phyloP scores from a whole-genome alignment of 2,888 invertebrate species.

The Colletes collaris region DNA sequence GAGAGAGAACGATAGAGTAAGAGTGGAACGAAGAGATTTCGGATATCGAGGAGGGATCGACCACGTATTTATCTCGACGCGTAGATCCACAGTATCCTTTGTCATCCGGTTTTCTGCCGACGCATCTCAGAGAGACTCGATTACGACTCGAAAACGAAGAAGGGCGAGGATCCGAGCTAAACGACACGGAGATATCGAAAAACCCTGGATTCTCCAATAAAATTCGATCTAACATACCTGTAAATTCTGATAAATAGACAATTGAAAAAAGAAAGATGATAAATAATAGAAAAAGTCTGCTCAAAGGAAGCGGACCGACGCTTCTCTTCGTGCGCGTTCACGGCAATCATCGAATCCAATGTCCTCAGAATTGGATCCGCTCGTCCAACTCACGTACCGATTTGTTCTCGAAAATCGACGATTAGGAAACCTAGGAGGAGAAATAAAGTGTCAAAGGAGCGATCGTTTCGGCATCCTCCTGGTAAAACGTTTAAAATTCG shows the following conservation, averaged over 20 bases:
- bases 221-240: too few species aligned
- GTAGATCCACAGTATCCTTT: constrained; percentile 68
- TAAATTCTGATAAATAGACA: too few species aligned
- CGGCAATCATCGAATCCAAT: constrained; percentile 12
- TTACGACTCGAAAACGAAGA: constrained; percentile 33
- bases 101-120: constrained; percentile 56
- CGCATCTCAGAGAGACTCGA: constrained; percentile 61
- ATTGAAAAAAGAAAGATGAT: too few species aligned
- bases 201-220: too few species aligned
- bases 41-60: constrained; percentile 62
- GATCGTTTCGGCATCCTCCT: constrained; percentile 63
- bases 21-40: constrained; percentile 46
- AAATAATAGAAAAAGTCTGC: background rate
- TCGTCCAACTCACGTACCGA: constrained; percentile 72
- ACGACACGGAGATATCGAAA: background rate
- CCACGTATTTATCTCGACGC: constrained; percentile 69
- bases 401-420: constrained; percentile 44
- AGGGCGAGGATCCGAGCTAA: constrained; percentile 33
- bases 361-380: constrained; percentile 76
- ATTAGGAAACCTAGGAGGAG: background rate
- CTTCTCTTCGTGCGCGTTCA: constrained; percentile 2
- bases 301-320: background rate
- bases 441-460: constrained; percentile 26
- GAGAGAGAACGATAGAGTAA: constrained; percentile 30
- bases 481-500: constrained; percentile 47